Evolutionary conservation across 2,888 invertebrate genomes (phyloP), one percentile per base, ranked within the genome.

Genomic region (Steinernema hermaphroditum): DNA sequence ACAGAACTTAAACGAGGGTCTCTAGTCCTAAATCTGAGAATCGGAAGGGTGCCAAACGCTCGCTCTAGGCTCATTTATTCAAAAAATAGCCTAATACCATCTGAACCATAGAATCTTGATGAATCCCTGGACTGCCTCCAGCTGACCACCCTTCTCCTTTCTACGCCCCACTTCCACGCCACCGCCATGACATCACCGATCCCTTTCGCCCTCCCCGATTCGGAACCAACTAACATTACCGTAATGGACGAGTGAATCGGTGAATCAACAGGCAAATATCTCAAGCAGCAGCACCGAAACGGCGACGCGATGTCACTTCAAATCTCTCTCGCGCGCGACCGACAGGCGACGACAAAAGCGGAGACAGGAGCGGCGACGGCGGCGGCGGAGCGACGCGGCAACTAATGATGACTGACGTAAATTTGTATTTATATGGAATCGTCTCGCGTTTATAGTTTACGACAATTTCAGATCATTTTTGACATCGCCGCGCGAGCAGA

Each of bases 361-460:
- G 2, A 16, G n/a, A 46, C 46, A 46, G 37, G 37, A 37, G 37
- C 37, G 4, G 37, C 37, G 37, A n/a, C n/a, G n/a, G n/a, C n/a
- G n/a, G n/a, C n/a, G n/a, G n/a, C n/a, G n/a, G n/a, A n/a, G n/a
- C 54, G 24, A 27, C 54, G 24, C 54, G 54, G 54, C 54, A 54
- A 54, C 54, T 54, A 54, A 54, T 54, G 54, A 54, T 54, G 54
- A 54, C 54, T 54, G 54, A 54, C 54, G 54, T 54, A 54, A 54
- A 54, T 54, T 54, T 54, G 54, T 54, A 54, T 54, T 54, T 54
- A 54, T 54, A 54, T 54, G 54, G 54, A 54, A 54, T 54, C 54
- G 54, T 54, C 54, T 54, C 54, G 54, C 54, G 54, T 54, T 54
- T 54, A 54, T 54, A 54, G 54, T 54, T 54, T 54, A 54, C 54